phyloP scores from a whole-genome alignment of 2,797 vertebrate genomes.

The Argya squamiceps region DNA sequence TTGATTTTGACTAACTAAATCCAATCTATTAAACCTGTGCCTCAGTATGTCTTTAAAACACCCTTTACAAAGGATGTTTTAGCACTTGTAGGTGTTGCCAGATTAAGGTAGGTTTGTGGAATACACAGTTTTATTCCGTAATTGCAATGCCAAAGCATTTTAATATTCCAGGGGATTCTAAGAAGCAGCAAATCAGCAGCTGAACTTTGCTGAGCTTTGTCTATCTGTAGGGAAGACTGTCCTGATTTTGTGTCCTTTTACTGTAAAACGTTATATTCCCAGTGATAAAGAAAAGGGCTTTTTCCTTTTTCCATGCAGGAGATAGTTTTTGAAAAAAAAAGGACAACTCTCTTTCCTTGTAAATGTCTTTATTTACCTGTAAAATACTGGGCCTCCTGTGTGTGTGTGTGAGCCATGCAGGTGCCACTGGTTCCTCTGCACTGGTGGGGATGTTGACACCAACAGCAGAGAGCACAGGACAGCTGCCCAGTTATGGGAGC shows the following conservation, averaged over 20 bases:
- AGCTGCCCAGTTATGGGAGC: background rate
- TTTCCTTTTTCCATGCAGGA: background rate
- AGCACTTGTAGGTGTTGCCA: background rate
- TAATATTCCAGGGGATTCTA: background rate
- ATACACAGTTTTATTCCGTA: background rate
- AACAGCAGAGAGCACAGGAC: background rate
- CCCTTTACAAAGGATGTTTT: background rate
- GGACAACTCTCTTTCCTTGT: background rate
- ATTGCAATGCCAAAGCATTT: background rate
- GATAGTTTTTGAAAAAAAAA: background rate
- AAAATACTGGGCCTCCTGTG: accelerated
- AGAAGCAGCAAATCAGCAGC: background rate
- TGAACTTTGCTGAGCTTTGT: background rate
- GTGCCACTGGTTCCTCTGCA: accelerated
- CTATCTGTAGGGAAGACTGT: background rate
- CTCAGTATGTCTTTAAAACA: background rate
- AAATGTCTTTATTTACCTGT: background rate
- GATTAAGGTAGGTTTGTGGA: background rate
- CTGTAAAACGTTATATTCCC: background rate
- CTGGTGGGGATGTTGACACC: background rate
- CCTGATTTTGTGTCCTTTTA: background rate
- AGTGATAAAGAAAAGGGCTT: background rate
- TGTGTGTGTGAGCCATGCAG: too few species aligned
- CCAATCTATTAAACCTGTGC: background rate
- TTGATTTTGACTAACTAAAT: conserved; percentile 12